Percentiles rank a stretch among this genome's conserved stretches.
Conservation (phyloP, 1,140 invertebrate species). For the Coelopa frigida region DNA sequence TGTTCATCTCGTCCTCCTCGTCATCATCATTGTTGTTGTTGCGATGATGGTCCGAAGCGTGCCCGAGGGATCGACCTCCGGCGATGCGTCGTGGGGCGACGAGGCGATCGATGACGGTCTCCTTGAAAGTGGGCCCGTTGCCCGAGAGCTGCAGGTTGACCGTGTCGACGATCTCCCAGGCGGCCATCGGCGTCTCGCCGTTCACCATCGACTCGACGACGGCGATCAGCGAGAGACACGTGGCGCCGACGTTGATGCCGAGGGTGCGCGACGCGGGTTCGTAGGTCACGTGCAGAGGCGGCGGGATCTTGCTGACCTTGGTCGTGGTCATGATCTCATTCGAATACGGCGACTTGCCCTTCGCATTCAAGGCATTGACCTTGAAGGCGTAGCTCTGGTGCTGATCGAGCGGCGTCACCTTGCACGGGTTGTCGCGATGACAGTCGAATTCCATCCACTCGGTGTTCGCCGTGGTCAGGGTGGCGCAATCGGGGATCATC, state of each 20-base stretch:
- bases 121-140: slow-evolving; percentile 57
- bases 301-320: slow-evolving; percentile 73
- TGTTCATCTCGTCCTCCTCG: slow-evolving; percentile 40
- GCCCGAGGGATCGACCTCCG: slow-evolving; percentile 47
- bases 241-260: slow-evolving; percentile 67
- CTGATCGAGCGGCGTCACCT: slow-evolving; percentile 73
- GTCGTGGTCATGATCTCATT: slow-evolving; percentile 71
- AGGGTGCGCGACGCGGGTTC: slow-evolving; percentile 67
- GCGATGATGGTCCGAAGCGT: slow-evolving; percentile 38
- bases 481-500: slow-evolving; percentile 54
- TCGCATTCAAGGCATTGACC: slow-evolving; percentile 79
- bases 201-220: slow-evolving; percentile 61
- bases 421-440: slow-evolving; percentile 75
- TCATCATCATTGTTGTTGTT: slow-evolving; percentile 42
- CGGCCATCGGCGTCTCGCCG: slow-evolving; percentile 49
- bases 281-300: slow-evolving; percentile 71
- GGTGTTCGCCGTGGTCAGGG: slow-evolving; percentile 52
- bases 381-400: slow-evolving; percentile 77
- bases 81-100: slow-evolving; percentile 37
- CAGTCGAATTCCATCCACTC: slow-evolving; percentile 79
- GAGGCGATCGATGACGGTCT: slow-evolving; percentile 56
- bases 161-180: slow-evolving; percentile 65
- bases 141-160: slow-evolving; percentile 62
- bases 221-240: slow-evolving; percentile 65
- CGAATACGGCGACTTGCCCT: slow-evolving; percentile 76